phyloP scores from a whole-genome alignment of 2,888 invertebrate genomes.

The Meiosimyza decipiens region DNA sequence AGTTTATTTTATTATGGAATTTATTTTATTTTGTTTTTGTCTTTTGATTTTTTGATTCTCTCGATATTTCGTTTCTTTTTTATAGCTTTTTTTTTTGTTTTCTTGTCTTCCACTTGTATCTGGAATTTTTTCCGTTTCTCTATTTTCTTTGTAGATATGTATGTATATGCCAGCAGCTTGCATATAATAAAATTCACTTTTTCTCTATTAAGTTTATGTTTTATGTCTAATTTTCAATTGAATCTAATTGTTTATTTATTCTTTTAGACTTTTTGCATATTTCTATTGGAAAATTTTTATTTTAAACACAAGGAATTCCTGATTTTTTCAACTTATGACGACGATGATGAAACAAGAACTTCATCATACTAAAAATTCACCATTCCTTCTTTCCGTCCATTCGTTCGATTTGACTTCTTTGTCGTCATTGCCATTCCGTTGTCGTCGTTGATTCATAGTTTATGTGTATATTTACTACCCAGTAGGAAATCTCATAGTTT shows the following conservation, averaged over 20 bases:
- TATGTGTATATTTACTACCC: conserved; percentile 28
- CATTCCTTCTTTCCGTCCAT: conserved; percentile 30
- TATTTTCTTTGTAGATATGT: conserved; percentile 20
- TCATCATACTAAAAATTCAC: conserved; percentile 30
- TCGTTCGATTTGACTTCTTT: no score
- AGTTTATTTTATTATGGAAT: background rate
- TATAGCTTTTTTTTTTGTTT: conserved; percentile 27
- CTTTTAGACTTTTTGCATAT: conserved; percentile 27
- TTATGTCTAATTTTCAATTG: conserved; percentile 28
- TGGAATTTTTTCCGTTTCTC: conserved; percentile 18
- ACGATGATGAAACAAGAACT: conserved; percentile 43
- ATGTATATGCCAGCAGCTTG: conserved; percentile 31
- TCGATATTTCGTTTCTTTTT: conserved; percentile 18
- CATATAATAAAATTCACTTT: conserved; percentile 27
- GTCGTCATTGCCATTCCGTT: conserved; percentile 25
- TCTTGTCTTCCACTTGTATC: conserved; percentile 17
- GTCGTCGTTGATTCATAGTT: conserved; percentile 18
- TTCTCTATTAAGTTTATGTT: background rate
- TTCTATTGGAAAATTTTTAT: conserved; percentile 24
- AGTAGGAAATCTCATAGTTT: background rate
- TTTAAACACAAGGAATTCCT: conserved; percentile 29
- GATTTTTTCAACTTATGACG: conserved; percentile 7
- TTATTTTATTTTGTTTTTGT: background rate
- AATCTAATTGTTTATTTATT: conserved; percentile 27
- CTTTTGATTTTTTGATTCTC: conserved; percentile 1